Percentiles rank a stretch among this genome's conserved stretches.
phyloP scores from a whole-genome alignment of 2,113 vertebrate species.

The Gambusia affinis region DNA sequence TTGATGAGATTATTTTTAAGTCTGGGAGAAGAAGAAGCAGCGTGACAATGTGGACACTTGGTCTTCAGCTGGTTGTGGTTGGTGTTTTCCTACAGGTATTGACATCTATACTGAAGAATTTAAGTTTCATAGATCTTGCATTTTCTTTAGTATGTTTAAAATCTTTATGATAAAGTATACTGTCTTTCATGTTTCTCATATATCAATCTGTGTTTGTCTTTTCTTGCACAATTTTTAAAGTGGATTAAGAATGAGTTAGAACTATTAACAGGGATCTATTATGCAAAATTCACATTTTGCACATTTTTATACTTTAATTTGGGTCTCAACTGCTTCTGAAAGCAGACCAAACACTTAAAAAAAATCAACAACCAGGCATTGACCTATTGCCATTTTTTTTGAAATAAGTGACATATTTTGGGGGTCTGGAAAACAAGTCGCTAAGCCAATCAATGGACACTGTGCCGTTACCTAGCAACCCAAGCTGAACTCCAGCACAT shows the following conservation, averaged over 20 bases:
- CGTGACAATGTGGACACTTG: constrained; percentile 39
- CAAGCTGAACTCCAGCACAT: no score
- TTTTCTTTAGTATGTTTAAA: background rate
- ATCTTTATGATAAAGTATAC: background rate
- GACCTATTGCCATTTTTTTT: no score
- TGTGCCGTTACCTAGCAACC: no score
- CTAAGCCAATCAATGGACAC: no score
- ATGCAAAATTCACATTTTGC: no score
- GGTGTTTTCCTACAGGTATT: constrained; percentile 58
- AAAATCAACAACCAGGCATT: no score
- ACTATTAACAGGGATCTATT: no score
- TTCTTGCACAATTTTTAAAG: background rate
- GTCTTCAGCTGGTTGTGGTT: constrained; percentile 25
- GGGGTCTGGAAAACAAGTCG: no score
- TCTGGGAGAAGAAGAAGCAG: background rate
- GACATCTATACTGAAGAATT: background rate
- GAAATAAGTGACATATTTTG: no score
- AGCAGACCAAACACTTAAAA: no score
- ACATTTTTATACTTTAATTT: no score
- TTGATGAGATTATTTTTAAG: background rate
- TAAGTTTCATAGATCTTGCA: background rate
- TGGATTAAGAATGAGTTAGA: background rate
- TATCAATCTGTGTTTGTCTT: background rate
- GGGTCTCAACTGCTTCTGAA: no score
- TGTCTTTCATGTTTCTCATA: background rate